These are phyloP conservation scores for Spinus olivaceus DNA, from an alignment of 2,797 vertebrate species.

Conservation along the genomic window DNA sequence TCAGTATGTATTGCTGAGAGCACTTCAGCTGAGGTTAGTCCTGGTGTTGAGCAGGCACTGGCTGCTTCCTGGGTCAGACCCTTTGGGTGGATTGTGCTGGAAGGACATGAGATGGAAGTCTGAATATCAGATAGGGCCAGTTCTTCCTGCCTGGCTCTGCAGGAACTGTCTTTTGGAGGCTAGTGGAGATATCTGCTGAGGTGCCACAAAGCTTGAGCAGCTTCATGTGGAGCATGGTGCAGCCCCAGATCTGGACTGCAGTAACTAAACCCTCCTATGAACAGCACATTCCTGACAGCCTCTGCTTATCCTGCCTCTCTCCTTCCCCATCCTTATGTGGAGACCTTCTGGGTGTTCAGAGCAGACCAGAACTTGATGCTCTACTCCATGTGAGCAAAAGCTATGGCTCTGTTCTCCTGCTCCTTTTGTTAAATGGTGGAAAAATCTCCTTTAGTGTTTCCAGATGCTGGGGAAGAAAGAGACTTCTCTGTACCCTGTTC, in stretches of 20 bases:
- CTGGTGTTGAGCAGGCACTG: not conserved
- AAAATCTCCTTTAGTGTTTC: not conserved
- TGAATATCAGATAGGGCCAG: not conserved
- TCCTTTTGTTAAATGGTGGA: not conserved
- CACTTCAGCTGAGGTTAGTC: not conserved
- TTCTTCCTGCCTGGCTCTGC: not conserved
- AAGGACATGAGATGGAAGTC: not conserved
- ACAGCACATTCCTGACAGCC: not conserved
- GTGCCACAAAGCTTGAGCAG: not conserved
- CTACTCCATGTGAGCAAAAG: not conserved
- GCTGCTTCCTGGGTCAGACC: not conserved
- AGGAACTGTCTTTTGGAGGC: not conserved
- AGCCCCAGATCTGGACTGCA: not conserved
- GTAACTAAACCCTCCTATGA: not conserved
- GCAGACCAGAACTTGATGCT: not conserved
- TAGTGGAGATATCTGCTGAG: fast-evolving
- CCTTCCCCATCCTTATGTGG: not conserved
- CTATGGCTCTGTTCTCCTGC: not conserved
- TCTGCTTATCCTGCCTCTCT: not conserved
- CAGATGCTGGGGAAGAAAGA: not conserved
- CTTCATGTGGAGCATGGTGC: not conserved
- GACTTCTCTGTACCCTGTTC: fast-evolving
- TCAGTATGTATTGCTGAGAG: not conserved
- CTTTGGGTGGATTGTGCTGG: not conserved
- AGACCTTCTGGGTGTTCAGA: not conserved